Evolutionary conservation across 2,113 vertebrate species (phyloP), one percentile per base, ranked within the genome.

Genomic region (Sorex fumeus): DNA sequence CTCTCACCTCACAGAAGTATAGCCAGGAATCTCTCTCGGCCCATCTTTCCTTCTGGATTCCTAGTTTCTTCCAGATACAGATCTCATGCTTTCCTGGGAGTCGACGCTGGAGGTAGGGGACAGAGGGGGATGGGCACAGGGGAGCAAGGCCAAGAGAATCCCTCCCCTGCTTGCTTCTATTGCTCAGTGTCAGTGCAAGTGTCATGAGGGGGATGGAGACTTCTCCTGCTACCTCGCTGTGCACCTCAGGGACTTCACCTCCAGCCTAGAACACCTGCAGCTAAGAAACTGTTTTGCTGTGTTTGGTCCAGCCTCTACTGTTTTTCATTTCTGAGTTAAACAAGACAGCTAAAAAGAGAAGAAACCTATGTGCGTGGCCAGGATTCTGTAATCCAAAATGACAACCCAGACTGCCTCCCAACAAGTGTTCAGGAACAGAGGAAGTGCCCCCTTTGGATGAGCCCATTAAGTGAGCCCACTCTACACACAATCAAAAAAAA

Each of bases 181-280:
- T 3, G 18, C 27, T 80, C 28, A 8, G 23, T 6, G 1, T 79
- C 81, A 88, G 62, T 23, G 45, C 32, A 34, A 60, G 64, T 27
- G 64, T 15, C 70, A 66, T 23, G 62, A 62, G 66, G 0, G 0
- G 4, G 8, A 40, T 32, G 28, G 36, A 16, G 1, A 0, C 2
- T 43, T 11, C 57, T 19, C 57, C 47, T 50, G 47, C 19, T 6
- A 19, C n/a, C 71, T 21, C 5, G n/a, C 18, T 3, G 1, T 11
- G 4, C 8, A 16, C 62, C 47, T 62, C 1, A 2, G 84, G 45
- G 66, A 16, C 43, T 6, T 71, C 27, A 71, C 32, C 77, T 80
- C 28, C 10, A 15, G 8, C 23, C 23, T 36, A 74, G 2, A 21
- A 11, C 5, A 80, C 8, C 60, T 27, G 10, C 43, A 57, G 3